These are phyloP conservation scores for Pammene fasciana DNA, from an alignment of 2,888 invertebrate species.

Conservation along the genomic window DNA sequence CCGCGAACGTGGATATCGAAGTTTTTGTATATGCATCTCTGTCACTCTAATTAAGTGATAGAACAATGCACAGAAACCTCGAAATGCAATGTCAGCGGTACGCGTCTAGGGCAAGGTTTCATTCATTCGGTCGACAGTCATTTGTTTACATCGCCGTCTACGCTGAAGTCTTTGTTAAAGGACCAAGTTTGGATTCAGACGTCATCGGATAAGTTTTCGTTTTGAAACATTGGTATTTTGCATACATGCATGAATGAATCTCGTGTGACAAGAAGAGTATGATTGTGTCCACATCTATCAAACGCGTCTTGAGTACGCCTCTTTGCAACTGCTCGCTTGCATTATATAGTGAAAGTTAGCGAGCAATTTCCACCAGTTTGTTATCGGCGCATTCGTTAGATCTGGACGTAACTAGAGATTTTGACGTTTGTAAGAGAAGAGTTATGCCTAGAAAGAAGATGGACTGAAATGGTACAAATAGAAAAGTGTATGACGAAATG, in stretches of 20 bases:
- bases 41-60: background rate
- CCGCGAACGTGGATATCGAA: background rate
- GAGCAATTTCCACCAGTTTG: no score
- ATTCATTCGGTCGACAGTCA: constrained; percentile 26
- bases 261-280: background rate
- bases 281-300: no score
- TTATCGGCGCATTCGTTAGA: no score
- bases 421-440: no score
- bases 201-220: background rate
- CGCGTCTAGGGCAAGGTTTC: background rate
- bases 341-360: no score
- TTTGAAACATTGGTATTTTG: background rate
- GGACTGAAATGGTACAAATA: background rate
- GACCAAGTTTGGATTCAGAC: background rate
- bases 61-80: background rate
- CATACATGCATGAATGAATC: background rate
- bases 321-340: no score
- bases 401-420: no score
- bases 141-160: constrained; percentile 1
- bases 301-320: no score
- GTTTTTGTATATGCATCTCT: background rate
- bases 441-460: no score
- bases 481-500: constrained; percentile 3
- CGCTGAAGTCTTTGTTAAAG: background rate
- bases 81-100: background rate